Conservation (phyloP, 2,888 invertebrate genomes). For the Drosophila algonquin region DNA sequence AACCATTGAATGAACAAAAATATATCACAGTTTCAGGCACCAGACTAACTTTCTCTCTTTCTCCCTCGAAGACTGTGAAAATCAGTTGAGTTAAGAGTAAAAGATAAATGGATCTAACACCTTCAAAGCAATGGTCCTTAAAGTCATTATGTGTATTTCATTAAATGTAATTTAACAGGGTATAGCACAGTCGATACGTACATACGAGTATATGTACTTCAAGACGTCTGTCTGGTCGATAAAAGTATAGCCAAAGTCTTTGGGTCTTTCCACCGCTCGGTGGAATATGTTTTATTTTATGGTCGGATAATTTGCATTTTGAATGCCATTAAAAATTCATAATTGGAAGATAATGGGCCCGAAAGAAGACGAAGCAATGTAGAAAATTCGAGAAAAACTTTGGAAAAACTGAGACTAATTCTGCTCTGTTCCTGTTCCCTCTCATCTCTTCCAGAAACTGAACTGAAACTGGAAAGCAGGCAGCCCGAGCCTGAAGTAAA, state of each 20-base stretch:
- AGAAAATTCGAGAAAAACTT: conserved; percentile 34
- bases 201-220: background rate
- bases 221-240: conserved; percentile 30
- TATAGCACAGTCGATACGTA: conserved; percentile 1
- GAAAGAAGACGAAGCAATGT: conserved; percentile 11
- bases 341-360: conserved; percentile 69
- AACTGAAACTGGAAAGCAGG: conserved; percentile 39
- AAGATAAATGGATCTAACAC: too few species aligned
- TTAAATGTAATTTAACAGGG: background rate
- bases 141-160: too few species aligned
- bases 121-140: too few species aligned
- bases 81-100: too few species aligned
- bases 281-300: conserved; percentile 47
- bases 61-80: too few species aligned
- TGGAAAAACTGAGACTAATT: conserved; percentile 28
- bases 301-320: conserved; percentile 64
- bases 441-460: conserved; percentile 12
- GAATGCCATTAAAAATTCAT: conserved; percentile 66
- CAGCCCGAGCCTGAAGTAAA: conserved; percentile 42
- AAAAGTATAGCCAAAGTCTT: conserved; percentile 45
- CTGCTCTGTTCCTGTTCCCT: background rate
- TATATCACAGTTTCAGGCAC: too few species aligned
- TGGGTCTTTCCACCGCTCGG: conserved; percentile 17
- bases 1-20: too few species aligned
- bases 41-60: too few species aligned